Evolutionary conservation across 2,797 vertebrate species (phyloP).

Genomic region (Agapornis canus): DNA sequence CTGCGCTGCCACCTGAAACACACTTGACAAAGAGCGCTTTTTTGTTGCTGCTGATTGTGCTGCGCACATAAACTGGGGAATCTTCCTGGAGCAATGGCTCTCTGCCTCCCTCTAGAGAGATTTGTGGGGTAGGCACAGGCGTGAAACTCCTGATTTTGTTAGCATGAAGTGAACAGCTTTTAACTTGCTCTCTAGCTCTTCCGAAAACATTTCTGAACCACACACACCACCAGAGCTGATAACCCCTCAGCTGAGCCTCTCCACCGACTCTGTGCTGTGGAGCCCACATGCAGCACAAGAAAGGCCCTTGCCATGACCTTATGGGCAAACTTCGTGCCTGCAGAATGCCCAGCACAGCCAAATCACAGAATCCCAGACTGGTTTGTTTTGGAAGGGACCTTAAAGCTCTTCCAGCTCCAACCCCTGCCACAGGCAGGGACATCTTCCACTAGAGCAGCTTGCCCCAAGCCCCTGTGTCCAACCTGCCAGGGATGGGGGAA

Average conservation of each 20-base stretch:
- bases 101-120: constrained; percentile 72
- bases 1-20: constrained; percentile 45
- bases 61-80: neutral
- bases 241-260: neutral
- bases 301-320: accelerated
- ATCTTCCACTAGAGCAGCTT: neutral
- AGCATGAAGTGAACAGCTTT: accelerated
- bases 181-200: neutral
- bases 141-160: neutral
- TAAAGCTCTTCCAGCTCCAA: neutral
- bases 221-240: neutral
- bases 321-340: accelerated
- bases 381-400: neutral
- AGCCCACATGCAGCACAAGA: accelerated
- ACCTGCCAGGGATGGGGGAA: neutral
- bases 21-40: constrained; percentile 7
- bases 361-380: neutral
- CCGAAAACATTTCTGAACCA: neutral
- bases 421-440: neutral
- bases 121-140: neutral
- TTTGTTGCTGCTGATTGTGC: constrained; percentile 20
- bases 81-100: constrained; percentile 5
- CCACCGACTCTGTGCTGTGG: accelerated
- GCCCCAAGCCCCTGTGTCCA: neutral
- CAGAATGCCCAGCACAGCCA: neutral